A percentile compares a stretch with the other conserved stretches of the same genome.
Evolutionary conservation across 2,113 vertebrate species (phyloP).

Genomic region (Protobothrops flavoviridis): DNA sequence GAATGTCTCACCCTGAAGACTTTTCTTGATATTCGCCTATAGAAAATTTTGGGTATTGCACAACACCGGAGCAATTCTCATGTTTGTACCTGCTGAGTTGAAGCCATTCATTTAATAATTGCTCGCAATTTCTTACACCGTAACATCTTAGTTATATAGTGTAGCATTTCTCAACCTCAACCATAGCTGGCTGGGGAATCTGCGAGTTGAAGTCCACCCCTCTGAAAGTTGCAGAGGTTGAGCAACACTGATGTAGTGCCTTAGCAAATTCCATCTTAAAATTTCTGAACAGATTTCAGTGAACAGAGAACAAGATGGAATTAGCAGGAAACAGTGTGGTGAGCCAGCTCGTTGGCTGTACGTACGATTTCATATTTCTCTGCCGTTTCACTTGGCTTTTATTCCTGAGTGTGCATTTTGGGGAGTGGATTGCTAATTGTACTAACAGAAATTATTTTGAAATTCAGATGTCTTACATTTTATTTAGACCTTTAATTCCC

Average conservation of each 20-base stretch:
- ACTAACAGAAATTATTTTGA: conserved; percentile 15
- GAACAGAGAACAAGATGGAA: background rate
- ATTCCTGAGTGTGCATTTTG: conserved; percentile 14
- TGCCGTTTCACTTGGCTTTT: conserved; percentile 12
- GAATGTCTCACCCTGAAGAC: background rate
- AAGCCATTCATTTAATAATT: background rate
- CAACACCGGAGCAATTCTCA: background rate
- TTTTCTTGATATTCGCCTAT: background rate
- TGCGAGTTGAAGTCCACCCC: background rate
- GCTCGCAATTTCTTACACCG: background rate
- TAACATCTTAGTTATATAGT: background rate
- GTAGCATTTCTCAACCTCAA: background rate
- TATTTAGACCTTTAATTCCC: conserved; percentile 26
- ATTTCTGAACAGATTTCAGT: conserved; percentile 14
- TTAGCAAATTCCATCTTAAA: background rate
- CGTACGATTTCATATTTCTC: background rate
- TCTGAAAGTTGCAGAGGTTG: background rate
- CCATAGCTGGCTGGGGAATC: background rate
- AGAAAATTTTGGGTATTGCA: background rate
- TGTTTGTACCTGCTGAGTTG: background rate
- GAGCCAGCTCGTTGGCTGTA: background rate
- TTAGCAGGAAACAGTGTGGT: background rate
- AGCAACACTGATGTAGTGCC: background rate
- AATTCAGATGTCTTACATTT: conserved; percentile 36
- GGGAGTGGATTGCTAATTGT: background rate